Percentiles rank a stretch among this genome's conserved stretches.
phyloP scores from a whole-genome alignment of 1,140 invertebrate species.

The Tenebrio molitor region DNA sequence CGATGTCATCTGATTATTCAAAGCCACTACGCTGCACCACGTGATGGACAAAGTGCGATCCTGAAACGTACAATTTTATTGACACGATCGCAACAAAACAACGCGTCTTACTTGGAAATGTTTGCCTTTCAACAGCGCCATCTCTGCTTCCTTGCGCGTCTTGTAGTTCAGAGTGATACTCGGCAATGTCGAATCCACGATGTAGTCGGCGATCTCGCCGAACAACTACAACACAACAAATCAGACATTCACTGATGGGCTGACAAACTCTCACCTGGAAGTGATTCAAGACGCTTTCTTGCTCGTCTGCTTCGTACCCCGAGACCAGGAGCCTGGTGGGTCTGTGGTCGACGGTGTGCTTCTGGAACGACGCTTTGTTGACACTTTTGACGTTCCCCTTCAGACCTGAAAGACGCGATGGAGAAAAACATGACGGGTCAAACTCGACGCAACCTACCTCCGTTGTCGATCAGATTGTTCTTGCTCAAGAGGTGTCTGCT shows the following conservation, averaged over 20 bases:
- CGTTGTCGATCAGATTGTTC: constrained; percentile 62
- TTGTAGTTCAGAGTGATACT: constrained; percentile 80
- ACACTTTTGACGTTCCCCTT: constrained; percentile 54
- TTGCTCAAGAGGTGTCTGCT: constrained; percentile 62
- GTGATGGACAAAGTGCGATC: constrained; percentile 65
- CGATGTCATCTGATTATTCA: constrained; percentile 55
- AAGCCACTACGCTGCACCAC: constrained; percentile 57
- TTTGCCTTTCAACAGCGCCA: constrained; percentile 75
- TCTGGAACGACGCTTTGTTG: constrained; percentile 54
- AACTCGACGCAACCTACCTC: constrained; percentile 34
- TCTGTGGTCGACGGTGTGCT: constrained; percentile 82
- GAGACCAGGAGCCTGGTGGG: constrained; percentile 85
- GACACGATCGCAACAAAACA: neutral
- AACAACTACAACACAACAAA: constrained; percentile 72
- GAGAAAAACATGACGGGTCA: neutral
- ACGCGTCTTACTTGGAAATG: constrained; percentile 71
- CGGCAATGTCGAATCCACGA: constrained; percentile 76
- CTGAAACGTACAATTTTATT: constrained; percentile 45
- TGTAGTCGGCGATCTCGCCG: constrained; percentile 79
- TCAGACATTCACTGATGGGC: neutral
- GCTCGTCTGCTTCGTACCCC: constrained; percentile 81
- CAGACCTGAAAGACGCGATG: constrained; percentile 18
- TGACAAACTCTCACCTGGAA: constrained; percentile 75
- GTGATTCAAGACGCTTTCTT: constrained; percentile 77
- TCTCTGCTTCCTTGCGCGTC: constrained; percentile 81